Evolutionary conservation across 2,888 invertebrate species (phyloP), one percentile per base, ranked within the genome.

Genomic region (Rhagonycha fulva): DNA sequence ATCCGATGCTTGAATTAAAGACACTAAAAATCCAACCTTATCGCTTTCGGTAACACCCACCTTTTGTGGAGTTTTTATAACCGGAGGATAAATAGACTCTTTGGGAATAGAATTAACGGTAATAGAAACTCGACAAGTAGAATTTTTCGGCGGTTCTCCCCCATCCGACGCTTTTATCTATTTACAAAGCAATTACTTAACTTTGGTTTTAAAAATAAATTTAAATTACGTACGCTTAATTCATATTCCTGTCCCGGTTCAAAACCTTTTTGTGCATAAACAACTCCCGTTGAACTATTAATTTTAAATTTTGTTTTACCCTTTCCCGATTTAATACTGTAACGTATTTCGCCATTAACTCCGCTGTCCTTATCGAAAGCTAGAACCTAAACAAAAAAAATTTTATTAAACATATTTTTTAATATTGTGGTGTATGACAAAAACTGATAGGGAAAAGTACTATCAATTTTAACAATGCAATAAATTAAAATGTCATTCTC

Each of bases 281-380:
- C 92, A 84, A 95, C 92, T 12, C 98, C 98, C 11, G 94, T 94
- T 82, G 89, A 89, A 19, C 94, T 93, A 88, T 96, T 93, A 80
- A 98, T 95, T 79, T 93, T 93, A 89, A 98, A 95, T 85, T 93
- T 92, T 28, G 94, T 93, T 81, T 93, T 93, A 71, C 94, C 94
- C 80, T 93, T 91, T 12, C 95, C 95, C 12, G 94, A 93, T 86
- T 93, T 94, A 69, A 94, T 92, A 83, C 93, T 92, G 90, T 97
- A 98, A 23, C 92, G 92, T 81, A 98, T 92, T 81, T 93, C 91
- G 72, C 95, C 95, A 89, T 98, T 98, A 80, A 90, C 91, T 9
- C 95, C 96, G 72, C 90, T 89, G 88, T 98, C 98, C 82, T 90
- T 90, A 88, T 98, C 98, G 81, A 92, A 91, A 12, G 97, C 97